A percentile compares a stretch with the other conserved stretches of the same genome.
phyloP scores from a whole-genome alignment of 35 echinoderm and acorn worm species.

The Anneissia japonica region DNA sequence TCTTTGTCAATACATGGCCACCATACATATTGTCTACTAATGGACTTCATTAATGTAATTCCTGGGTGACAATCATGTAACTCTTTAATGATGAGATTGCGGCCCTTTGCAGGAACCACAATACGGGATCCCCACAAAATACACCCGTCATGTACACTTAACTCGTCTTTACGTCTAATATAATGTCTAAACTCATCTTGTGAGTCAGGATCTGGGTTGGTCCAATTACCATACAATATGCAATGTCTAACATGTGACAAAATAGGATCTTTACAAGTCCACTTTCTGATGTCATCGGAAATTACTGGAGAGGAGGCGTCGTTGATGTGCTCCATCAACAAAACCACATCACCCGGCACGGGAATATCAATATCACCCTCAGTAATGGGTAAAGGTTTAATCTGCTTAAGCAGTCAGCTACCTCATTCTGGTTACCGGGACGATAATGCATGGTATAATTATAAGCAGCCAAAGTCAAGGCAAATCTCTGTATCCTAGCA shows the following conservation, averaged over 20 bases:
- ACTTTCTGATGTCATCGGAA: conserved; percentile 19
- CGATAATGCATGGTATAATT: conserved; percentile 27
- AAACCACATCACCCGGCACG: conserved; percentile 18
- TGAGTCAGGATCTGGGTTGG: background rate
- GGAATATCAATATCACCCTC: background rate
- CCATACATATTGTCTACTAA: conserved; percentile 7
- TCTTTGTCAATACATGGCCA: conserved; percentile 12
- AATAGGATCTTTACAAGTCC: conserved; percentile 31
- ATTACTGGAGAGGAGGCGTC: conserved; percentile 15
- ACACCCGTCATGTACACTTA: conserved; percentile 43
- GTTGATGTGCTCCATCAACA: conserved; percentile 16
- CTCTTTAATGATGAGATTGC: conserved; percentile 34
- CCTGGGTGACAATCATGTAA: conserved; percentile 67
- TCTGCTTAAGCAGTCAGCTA: conserved; percentile 47
- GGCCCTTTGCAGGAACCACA: conserved; percentile 35
- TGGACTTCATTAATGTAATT: conserved; percentile 19
- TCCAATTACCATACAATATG: conserved; percentile 30
- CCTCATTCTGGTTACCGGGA: background rate
- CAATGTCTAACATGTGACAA: conserved; percentile 27
- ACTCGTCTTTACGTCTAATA: conserved; percentile 23
- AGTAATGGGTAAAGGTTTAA: conserved; percentile 34
- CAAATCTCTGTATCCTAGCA: conserved; percentile 34
- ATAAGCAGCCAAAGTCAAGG: conserved; percentile 53
- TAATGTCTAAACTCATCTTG: conserved; percentile 38
- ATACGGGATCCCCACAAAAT: conserved; percentile 59